Conservation (phyloP, 2,797 vertebrate genomes). For the Vultur gryphus region DNA sequence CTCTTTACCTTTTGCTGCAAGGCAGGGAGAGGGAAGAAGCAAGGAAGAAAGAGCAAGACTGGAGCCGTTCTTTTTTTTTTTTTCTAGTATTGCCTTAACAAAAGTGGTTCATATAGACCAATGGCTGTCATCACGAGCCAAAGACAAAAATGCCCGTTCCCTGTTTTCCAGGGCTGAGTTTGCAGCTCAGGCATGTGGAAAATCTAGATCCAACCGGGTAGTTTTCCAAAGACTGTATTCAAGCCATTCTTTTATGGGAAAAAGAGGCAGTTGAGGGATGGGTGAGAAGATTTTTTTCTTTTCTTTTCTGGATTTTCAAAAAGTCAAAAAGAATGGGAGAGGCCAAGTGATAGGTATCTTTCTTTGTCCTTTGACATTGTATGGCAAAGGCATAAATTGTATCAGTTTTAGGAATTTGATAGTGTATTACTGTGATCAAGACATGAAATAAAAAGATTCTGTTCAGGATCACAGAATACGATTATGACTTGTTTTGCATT, state of each 20-base stretch:
- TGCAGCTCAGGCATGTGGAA: not conserved
- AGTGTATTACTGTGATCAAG: not conserved
- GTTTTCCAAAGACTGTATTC: not conserved
- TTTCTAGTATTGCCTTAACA: not conserved
- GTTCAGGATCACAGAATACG: fast-evolving
- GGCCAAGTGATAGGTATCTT: not conserved
- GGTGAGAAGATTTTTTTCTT: not conserved
- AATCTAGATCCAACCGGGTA: not conserved
- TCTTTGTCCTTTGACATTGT: not conserved
- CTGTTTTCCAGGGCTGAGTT: not conserved
- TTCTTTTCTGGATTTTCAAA: not conserved
- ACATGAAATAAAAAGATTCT: not conserved
- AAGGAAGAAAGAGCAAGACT: not conserved
- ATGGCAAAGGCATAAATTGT: not conserved
- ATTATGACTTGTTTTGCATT: not conserved
- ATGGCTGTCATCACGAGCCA: not conserved
- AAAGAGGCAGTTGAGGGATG: not conserved
- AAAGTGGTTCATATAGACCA: not conserved
- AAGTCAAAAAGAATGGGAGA: not conserved
- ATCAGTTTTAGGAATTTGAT: not conserved
- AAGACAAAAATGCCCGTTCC: not conserved
- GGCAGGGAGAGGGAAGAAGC: not conserved
- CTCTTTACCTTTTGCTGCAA: not conserved
- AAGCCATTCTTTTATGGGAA: not conserved
- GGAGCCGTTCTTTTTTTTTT: not conserved